Evolutionary conservation across 2,113 vertebrate species (phyloP).

Genomic region (Marcusenius ussheri): DNA sequence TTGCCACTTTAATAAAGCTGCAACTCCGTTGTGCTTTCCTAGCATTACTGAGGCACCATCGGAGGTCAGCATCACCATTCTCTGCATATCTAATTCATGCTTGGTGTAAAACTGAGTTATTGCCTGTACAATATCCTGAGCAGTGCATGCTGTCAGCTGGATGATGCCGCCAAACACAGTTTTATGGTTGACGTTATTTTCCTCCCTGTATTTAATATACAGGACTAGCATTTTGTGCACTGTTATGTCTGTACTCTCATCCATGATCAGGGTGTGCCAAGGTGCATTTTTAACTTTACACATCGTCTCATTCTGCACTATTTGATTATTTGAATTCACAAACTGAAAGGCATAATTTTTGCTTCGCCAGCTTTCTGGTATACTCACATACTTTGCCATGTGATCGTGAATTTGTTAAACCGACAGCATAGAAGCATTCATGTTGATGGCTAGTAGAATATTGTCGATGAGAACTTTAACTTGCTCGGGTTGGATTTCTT

Average conservation of each 20-base stretch:
- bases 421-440: not conserved
- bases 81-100: slow-evolving; percentile 17
- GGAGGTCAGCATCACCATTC: slow-evolving; percentile 23
- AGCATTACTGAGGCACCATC: slow-evolving; percentile 28
- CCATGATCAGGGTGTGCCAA: slow-evolving; percentile 18
- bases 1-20: slow-evolving; percentile 22
- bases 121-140: slow-evolving; percentile 15
- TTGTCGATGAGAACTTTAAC: not conserved
- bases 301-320: not conserved
- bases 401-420: not conserved
- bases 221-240: not conserved
- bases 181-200: not conserved
- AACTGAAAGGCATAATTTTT: not conserved
- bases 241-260: slow-evolving; percentile 28
- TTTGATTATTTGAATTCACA: not conserved
- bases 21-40: slow-evolving; percentile 29
- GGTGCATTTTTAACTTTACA: not conserved
- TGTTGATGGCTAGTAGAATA: not conserved
- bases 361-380: not conserved
- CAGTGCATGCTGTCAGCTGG: slow-evolving; percentile 14
- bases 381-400: not conserved
- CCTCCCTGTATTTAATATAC: not conserved
- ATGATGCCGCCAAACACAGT: slow-evolving; percentile 25
- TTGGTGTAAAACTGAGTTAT: slow-evolving; percentile 24
- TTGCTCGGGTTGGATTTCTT: not conserved